Conservation (phyloP, 2,888 invertebrate species). For the Actias luna region DNA sequence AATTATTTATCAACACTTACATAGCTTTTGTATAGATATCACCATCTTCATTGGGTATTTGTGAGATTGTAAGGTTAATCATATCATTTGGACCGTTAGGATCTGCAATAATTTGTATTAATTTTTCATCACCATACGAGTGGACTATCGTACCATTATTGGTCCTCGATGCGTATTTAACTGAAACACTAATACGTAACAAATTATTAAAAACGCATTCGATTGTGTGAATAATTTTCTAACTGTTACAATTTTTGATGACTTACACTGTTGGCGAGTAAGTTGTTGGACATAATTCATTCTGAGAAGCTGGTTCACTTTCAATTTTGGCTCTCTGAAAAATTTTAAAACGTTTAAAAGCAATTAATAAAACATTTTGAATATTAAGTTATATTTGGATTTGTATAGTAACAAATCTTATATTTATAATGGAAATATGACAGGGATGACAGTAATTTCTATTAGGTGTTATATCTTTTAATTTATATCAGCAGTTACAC, state of each 20-base stretch:
- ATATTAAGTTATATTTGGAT: too few relatives aligned
- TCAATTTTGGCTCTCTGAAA: constrained; percentile 62
- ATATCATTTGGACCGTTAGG: constrained; percentile 45
- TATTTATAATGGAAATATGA: too few relatives aligned
- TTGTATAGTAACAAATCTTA: too few relatives aligned
- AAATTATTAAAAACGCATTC: not conserved
- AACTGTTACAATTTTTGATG: not conserved
- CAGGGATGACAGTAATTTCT: too few relatives aligned
- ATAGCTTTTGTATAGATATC: constrained; percentile 71
- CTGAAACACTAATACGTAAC: constrained; percentile 58
- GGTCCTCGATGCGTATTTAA: constrained; percentile 66
- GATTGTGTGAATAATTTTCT: not conserved
- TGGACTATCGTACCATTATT: constrained; percentile 84
- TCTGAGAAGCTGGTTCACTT: constrained; percentile 41
- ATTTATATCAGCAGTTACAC: too few relatives aligned
- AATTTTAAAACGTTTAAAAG: not conserved
- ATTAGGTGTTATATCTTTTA: too few relatives aligned
- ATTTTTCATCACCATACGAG: constrained; percentile 80
- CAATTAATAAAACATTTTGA: not conserved
- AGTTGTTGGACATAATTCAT: constrained; percentile 53
- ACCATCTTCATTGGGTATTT: constrained; percentile 76
- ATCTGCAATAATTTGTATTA: constrained; percentile 59
- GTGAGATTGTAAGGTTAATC: constrained; percentile 59
- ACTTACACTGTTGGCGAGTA: constrained; percentile 64
- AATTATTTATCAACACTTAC: constrained; percentile 53